These are phyloP conservation scores for Spondyliosoma cantharus DNA, from an alignment of 2,797 vertebrate species.

Conservation along the genomic window DNA sequence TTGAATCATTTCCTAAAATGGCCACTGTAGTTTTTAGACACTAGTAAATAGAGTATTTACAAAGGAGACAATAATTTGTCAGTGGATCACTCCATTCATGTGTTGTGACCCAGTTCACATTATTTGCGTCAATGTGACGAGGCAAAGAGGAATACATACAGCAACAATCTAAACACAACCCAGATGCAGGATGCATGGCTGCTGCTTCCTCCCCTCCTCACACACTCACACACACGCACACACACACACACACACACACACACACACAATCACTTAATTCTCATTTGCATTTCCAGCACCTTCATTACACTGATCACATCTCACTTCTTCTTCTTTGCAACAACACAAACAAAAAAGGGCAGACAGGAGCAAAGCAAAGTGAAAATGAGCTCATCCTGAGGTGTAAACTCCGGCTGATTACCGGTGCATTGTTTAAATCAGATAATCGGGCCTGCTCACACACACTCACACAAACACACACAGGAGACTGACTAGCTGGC, in stretches of 20 bases:
- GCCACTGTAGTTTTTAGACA: not conserved
- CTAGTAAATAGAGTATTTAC: not conserved
- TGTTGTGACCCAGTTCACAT: not conserved
- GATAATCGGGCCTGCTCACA: conserved; percentile 32
- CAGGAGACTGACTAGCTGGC: conserved; percentile 52
- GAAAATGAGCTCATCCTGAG: conserved; percentile 57
- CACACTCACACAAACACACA: conserved; percentile 16
- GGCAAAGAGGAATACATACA: conserved; percentile 7
- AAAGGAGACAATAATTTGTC: not conserved
- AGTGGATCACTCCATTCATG: too few relatives aligned
- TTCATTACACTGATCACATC: conserved; percentile 43
- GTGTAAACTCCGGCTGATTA: conserved; percentile 59
- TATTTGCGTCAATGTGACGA: not conserved
- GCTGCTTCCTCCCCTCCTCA: conserved; percentile 5
- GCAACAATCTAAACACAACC: not conserved
- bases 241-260: too few relatives aligned
- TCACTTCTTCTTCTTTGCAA: conserved; percentile 30
- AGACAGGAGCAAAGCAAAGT: conserved; percentile 29
- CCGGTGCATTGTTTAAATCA: conserved; percentile 51
- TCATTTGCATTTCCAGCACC: conserved; percentile 28
- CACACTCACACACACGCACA: too few relatives aligned
- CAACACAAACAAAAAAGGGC: conserved; percentile 30
- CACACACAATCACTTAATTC: not conserved
- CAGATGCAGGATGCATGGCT: not conserved
- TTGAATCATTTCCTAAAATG: not conserved